Evolutionary conservation across 2,888 invertebrate species (phyloP).

Genomic region (Myopa testacea): DNA sequence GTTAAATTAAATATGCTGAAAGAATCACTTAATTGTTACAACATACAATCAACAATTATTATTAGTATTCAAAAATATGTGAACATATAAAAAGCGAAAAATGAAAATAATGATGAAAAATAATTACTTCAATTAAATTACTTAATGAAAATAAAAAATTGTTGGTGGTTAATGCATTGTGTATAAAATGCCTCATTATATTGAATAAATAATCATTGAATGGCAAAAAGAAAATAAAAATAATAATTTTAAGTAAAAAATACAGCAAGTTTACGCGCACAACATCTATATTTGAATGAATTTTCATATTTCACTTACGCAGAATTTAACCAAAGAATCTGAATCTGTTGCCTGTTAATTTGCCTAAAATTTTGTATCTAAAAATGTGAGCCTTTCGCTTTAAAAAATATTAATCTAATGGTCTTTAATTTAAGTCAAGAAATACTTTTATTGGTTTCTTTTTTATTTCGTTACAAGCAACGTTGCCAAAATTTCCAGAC

Average conservation of each 20-base stretch:
- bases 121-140: constrained; percentile 17
- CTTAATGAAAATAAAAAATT: constrained; percentile 9
- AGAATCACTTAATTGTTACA: too few species aligned
- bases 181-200: too few species aligned
- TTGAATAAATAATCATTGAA: too few species aligned
- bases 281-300: neutral
- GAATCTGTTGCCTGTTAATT: too few species aligned
- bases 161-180: neutral
- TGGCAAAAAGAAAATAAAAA: too few species aligned
- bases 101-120: neutral
- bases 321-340: neutral
- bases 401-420: too few species aligned
- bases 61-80: constrained; percentile 36
- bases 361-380: too few species aligned
- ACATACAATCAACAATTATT: neutral
- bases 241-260: neutral
- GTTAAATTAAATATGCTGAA: neutral
- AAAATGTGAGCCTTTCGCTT: too few species aligned
- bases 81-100: constrained; percentile 18
- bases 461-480: too few species aligned
- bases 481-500: too few species aligned
- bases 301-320: neutral
- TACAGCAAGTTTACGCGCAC: constrained; percentile 5
- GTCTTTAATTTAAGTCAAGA: neutral
- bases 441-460: neutral